Base-by-base conservation (phyloP, 1,140 invertebrate species). In the Aethina tumida region DNA sequence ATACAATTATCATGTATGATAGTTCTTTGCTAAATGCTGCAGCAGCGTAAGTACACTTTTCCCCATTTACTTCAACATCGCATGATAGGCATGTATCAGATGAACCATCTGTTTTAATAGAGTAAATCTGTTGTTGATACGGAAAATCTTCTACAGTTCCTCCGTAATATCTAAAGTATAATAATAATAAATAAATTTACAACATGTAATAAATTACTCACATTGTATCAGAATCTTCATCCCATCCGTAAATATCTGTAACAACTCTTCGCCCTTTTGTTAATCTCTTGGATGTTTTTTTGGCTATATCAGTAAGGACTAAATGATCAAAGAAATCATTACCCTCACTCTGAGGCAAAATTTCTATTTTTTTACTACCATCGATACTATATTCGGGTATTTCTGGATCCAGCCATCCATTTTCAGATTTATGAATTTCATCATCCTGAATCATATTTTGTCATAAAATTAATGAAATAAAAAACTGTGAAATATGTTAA, bases 191-290 rank as follows among this genome's bases (percentile, higher is more conserved):
- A n/a, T n/a, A n/a, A n/a, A n/a, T n/a, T n/a, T n/a, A n/a, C n/a
- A n/a, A n/a, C n/a, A n/a, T n/a, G n/a, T n/a, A n/a, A n/a, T 32
- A n/a, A n/a, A 27, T 5, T 20, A 41, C 72, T 76, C 65, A 84
- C 71, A 89, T 70, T 33, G 70, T 59, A 44, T 77, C 62, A 28
- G 69, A 69, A 17, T 72, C 60, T 39, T 78, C 59, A 53, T 89
- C 78, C 81, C 84, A 92, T 17, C 74, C 68, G 3, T 88, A 62
- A 43, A 96, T 82, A 47, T 81, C 73, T 5, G 74, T 75, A 12
- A 94, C 88, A 36, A 81, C 77, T 56, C 75, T 82, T 38, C 71
- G 69, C 16, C 84, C 85, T 16, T 68, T 69, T 28, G 84, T 90
- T 28, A 91, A 61, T 35, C 61, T 62, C 17, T 35, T 43, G 37